Evolutionary conservation across 2,797 vertebrate species (phyloP).

Genomic region (Lagorchestes hirsutus): DNA sequence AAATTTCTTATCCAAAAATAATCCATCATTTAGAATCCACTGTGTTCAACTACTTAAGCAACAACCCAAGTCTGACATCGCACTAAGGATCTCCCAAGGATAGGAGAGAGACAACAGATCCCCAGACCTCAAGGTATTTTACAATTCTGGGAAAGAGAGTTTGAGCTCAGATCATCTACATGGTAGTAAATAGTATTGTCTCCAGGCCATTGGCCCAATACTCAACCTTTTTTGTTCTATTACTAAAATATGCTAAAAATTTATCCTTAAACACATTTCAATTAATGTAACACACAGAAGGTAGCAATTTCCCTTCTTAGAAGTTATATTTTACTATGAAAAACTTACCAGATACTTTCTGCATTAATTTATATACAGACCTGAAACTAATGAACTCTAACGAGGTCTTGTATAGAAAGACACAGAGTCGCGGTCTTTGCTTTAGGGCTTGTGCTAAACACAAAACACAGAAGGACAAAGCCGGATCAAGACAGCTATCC

Average conservation of each 20-base stretch:
- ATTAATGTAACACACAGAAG: constrained; percentile 78
- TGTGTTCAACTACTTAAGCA: constrained; percentile 34
- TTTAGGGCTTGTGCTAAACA: constrained; percentile 49
- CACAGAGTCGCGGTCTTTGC: constrained; percentile 31
- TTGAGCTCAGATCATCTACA: constrained; percentile 74
- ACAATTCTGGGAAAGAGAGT: constrained; percentile 70
- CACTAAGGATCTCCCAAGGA: constrained; percentile 48
- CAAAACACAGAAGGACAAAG: constrained; percentile 45
- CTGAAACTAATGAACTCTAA: background rate
- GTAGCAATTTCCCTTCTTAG: constrained; percentile 69
- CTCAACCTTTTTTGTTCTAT: constrained; percentile 68
- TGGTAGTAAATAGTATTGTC: constrained; percentile 71
- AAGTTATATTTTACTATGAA: constrained; percentile 67
- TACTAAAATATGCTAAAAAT: constrained; percentile 77
- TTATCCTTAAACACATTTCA: constrained; percentile 77
- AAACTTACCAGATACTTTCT: constrained; percentile 55
- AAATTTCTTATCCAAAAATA: constrained; percentile 24
- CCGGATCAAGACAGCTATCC: constrained; percentile 5
- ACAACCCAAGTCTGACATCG: constrained; percentile 24
- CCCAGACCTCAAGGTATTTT: constrained; percentile 74
- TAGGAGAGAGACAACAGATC: constrained; percentile 52
- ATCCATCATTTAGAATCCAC: constrained; percentile 23
- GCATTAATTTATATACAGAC: constrained; percentile 44
- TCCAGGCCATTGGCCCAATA: constrained; percentile 76
- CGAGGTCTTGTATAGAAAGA: background rate